Base-by-base conservation (phyloP, 2,797 vertebrate species). In the Masticophis lateralis region DNA sequence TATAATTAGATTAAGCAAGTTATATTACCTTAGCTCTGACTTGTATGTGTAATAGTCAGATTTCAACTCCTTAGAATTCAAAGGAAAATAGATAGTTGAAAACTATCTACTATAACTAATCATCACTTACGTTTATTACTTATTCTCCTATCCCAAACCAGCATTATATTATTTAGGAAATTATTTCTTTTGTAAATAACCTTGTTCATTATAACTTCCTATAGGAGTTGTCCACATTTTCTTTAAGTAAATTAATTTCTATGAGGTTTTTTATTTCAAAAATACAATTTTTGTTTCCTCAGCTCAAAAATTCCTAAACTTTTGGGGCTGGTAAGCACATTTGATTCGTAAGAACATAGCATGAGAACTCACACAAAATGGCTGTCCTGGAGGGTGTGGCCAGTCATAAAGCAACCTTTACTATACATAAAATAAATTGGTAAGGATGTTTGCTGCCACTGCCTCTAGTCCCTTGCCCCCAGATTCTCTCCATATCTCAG, bases 31-130 rank as follows among this genome's bases (percentile, higher is more conserved):
- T 0, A 61, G 87, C 61, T 60, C 94, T 90, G 91, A 74, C 74
- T 51, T 90, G 57, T 32, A 95, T n/a, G 1, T 92, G 51, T 92
- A 86, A 91, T 94, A 92, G 51, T 74, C 66, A 16, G 32, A 8
- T 32, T 61, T 28, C 43, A 59, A 74, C 9, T 79, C 13, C 28
- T 59, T 25, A 79, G 28, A 89, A 92, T 89, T 92, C 43, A 89
- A 83, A 92, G 37, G 28, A 60, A 61, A 79, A 79, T 43, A 53
- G 60, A 91, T 32, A 32, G 37, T 20, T 12, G 56, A 86, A 91
- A 37, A 91, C 22, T 11, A 55, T 27, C 59, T 51, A 32, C 12
- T 53, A 6, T 53, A n/a, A 22, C 14, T 32, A 20, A 22, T 57
- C 55, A 86, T 1, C 1, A 0, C 57, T 20, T 43, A n/a, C 27